Percentiles rank a stretch among this genome's conserved stretches.
These are phyloP conservation scores for Seriola quinqueradiata DNA, from an alignment of 2,113 vertebrate genomes.

Conservation along the genomic window DNA sequence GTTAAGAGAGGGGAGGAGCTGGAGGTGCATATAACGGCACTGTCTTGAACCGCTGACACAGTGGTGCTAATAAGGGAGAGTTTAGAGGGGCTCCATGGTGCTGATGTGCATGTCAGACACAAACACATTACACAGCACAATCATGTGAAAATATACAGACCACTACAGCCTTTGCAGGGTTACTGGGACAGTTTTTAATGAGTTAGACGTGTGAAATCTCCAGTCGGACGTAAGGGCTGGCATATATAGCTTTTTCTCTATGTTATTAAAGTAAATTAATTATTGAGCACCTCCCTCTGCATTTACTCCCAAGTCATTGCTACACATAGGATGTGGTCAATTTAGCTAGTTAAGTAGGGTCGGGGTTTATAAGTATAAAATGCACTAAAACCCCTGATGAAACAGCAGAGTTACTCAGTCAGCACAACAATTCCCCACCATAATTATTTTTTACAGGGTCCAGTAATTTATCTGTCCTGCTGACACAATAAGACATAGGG, in stretches of 20 bases:
- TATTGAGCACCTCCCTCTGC: slow-evolving; percentile 44
- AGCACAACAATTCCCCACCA: slow-evolving; percentile 70
- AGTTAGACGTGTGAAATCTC: slow-evolving; percentile 10
- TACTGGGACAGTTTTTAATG: slow-evolving; percentile 45
- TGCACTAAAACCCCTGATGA: slow-evolving; percentile 46
- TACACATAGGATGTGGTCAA: slow-evolving; percentile 45
- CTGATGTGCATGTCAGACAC: slow-evolving; percentile 21
- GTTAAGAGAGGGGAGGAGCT: slow-evolving; percentile 11
- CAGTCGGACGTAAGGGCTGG: neutral
- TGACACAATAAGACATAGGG: slow-evolving; percentile 59
- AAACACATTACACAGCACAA: slow-evolving; percentile 37
- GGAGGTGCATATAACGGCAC: slow-evolving; percentile 35
- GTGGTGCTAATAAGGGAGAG: slow-evolving; percentile 31
- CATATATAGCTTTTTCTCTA: slow-evolving; percentile 5
- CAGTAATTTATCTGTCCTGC: slow-evolving; percentile 63
- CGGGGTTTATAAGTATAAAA: slow-evolving; percentile 50
- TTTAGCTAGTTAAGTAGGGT: slow-evolving; percentile 43
- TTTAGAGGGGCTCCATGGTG: slow-evolving; percentile 11
- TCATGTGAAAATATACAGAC: neutral
- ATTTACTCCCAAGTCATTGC: slow-evolving; percentile 51
- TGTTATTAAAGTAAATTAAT: slow-evolving; percentile 58
- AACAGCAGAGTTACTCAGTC: slow-evolving; percentile 54
- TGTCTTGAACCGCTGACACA: slow-evolving; percentile 25
- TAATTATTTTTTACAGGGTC: slow-evolving; percentile 69
- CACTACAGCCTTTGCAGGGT: neutral